Base-by-base conservation (phyloP, 2,888 invertebrate genomes). In the Pristionchus exspectatus region DNA sequence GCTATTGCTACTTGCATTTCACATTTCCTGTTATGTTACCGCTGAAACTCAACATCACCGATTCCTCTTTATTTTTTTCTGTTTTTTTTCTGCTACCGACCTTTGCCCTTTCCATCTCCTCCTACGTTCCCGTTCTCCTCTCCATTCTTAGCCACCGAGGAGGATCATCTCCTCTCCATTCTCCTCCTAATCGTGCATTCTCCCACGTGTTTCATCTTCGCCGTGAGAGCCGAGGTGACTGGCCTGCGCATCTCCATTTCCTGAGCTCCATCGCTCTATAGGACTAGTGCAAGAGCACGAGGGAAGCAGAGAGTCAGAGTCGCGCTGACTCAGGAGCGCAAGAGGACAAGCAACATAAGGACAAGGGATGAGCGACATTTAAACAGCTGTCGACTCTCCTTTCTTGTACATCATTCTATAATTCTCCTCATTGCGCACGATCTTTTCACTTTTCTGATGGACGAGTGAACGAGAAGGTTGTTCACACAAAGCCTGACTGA, bases 161-260 rank as follows among this genome's bases (percentile, higher is more conserved):
- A 5, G 74, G 74, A 24, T 74, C 74, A 38, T 74, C 74, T 63
- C 72, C 16, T 72, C 74, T 74, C 38, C 74, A 38, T 74, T 74
- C 30, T n/a, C 30, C 38, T 3, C 38, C 74, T 74, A 74, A 74
- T 74, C 74, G 74, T 18, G 38, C 21, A 74, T 74, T 74, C 74
- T 74, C 74, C 74, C 74, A 74, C 38, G 38, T 44, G 74, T 33
- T 74, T 74, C 74, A 38, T 33, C 30, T 38, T 38, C 38, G n/a
- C 63, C 74, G 74, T 74, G 74, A 38, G 74, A 74, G 1, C 5
- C 63, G 63, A 9, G 12, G 24, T 63, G 63, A n/a, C 63, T 63
- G n/a, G 63, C 63, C 77, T 33, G 77, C 10, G 9, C 77, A 21
- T 44, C 38, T 33, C 10, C 33, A 12, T 44, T 77, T n/a, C 77